Conservation (phyloP, 2,113 vertebrate genomes). For the Xiphias gladius region DNA sequence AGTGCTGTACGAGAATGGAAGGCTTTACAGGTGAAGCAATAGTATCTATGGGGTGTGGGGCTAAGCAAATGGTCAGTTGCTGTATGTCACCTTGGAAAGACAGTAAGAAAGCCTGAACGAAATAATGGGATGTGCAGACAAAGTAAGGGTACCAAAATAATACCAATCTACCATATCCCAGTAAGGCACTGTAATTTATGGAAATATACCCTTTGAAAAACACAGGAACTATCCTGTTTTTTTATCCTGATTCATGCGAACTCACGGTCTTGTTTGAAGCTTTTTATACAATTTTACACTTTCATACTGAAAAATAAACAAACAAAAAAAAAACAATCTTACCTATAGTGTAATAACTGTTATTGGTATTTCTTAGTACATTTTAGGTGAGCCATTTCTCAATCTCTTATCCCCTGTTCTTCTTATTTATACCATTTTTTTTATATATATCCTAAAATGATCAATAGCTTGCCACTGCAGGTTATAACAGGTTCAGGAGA, state of each 20-base stretch:
- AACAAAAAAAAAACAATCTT: too few species aligned
- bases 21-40: too few species aligned
- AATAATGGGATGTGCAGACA: not conserved
- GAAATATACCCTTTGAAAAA: constrained; percentile 25
- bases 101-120: not conserved
- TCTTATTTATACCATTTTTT: not conserved
- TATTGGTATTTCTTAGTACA: not conserved
- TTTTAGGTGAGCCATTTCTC: not conserved
- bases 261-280: not conserved
- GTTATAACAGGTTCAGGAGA: too few species aligned
- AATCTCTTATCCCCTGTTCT: not conserved
- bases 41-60: too few species aligned
- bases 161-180: not conserved
- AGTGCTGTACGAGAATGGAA: too few species aligned
- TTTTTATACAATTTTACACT: not conserved
- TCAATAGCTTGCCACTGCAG: not conserved
- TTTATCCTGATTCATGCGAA: not conserved
- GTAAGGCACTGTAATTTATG: not conserved
- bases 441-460: not conserved
- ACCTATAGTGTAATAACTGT: not conserved
- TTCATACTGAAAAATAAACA: too few species aligned
- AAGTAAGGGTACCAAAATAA: not conserved
- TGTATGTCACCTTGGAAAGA: too few species aligned
- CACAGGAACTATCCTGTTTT: not conserved
- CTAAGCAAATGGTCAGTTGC: too few species aligned